These are phyloP conservation scores for Pollenia griseotomentosa DNA, from an alignment of 2,888 invertebrate genomes.

Conservation along the genomic window DNA sequence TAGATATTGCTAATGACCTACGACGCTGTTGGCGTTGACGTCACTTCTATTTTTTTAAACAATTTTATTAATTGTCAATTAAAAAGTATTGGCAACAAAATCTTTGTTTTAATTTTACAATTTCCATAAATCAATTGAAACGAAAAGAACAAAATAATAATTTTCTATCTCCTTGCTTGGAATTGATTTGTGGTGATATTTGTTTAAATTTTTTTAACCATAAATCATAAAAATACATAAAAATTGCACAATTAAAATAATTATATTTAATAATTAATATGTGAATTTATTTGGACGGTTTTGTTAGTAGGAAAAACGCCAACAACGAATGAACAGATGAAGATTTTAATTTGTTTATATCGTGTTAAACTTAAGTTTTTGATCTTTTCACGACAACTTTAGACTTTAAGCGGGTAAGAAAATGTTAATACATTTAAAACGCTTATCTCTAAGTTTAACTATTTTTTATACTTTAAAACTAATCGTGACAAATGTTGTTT, in stretches of 20 bases:
- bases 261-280: conserved; percentile 14
- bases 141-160: conserved; percentile 15
- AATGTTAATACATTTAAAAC: conserved; percentile 23
- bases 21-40: too few relatives aligned
- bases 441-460: neutral
- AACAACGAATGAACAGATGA: neutral
- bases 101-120: conserved; percentile 22
- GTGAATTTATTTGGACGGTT: conserved; percentile 9
- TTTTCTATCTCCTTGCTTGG: neutral
- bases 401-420: neutral
- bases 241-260: conserved; percentile 30
- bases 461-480: neutral
- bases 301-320: conserved; percentile 1
- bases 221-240: conserved; percentile 58
- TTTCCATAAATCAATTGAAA: conserved; percentile 44
- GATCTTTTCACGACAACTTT: conserved; percentile 4
- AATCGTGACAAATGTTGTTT: conserved; percentile 21
- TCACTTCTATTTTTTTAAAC: neutral
- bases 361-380: conserved; percentile 3
- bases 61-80: conserved; percentile 25
- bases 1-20: too few relatives aligned
- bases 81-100: conserved; percentile 24
- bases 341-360: neutral
- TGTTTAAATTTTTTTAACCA: conserved; percentile 29
- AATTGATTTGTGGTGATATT: conserved; percentile 8